phyloP scores from a whole-genome alignment of 2,888 invertebrate species.

The Melieria picta region DNA sequence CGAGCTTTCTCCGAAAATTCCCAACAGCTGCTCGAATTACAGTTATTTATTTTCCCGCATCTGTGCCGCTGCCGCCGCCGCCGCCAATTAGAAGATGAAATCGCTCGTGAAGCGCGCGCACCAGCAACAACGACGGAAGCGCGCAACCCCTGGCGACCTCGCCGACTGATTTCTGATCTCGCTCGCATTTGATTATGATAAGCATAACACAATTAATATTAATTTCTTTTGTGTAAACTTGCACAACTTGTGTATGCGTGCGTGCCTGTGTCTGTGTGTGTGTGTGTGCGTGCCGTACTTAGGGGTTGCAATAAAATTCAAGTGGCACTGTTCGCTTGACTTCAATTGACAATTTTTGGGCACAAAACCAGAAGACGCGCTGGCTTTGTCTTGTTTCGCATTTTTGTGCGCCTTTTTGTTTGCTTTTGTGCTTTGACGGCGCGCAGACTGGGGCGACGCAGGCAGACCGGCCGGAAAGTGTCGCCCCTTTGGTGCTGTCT shows the following conservation, averaged over 20 bases:
- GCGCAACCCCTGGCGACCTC: background rate
- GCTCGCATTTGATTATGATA: constrained; percentile 20
- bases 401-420: background rate
- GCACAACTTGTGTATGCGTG: background rate
- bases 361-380: too few relatives aligned
- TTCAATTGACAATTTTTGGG: too few relatives aligned
- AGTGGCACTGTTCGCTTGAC: too few relatives aligned
- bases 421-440: constrained; percentile 5
- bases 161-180: constrained; percentile 8
- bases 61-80: background rate
- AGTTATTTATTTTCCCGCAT: constrained; percentile 12
- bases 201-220: constrained; percentile 26
- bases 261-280: constrained; percentile 13
- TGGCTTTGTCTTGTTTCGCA: background rate
- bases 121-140: background rate
- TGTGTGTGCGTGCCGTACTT: background rate
- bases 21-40: constrained; percentile 28
- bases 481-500: background rate
- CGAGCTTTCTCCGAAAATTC: constrained; percentile 18
- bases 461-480: constrained; percentile 10
- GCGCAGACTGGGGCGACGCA: background rate
- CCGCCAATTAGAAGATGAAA: constrained; percentile 28
- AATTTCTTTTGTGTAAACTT: constrained; percentile 19
- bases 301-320: constrained; percentile 6
- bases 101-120: constrained; percentile 14